phyloP scores from a whole-genome alignment of 64 coral and sea anemone species.

The Montipora capricornis region DNA sequence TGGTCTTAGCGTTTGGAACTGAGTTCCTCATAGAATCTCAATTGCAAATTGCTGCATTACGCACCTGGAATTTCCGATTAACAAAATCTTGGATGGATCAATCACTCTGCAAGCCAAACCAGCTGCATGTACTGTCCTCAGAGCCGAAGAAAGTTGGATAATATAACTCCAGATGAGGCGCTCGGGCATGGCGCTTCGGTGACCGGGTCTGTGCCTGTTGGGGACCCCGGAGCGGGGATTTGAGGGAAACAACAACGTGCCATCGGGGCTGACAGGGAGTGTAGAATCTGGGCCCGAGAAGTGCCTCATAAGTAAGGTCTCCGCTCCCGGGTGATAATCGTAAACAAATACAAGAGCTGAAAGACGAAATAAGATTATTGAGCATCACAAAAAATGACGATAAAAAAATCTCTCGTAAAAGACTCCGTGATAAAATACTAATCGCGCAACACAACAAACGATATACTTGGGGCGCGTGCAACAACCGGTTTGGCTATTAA shows the following conservation, averaged over 20 bases:
- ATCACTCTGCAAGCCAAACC: conserved; percentile 94
- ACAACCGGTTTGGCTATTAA: too few relatives aligned
- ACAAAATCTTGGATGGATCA: conserved; percentile 96
- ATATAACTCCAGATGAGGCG: conserved; percentile 98
- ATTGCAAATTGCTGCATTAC: neutral
- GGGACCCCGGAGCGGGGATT: conserved; percentile 61
- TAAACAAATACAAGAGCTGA: conserved; percentile 94
- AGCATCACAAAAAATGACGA: neutral
- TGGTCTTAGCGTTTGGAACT: too few relatives aligned
- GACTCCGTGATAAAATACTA: too few relatives aligned
- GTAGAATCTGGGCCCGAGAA: conserved; percentile 90
- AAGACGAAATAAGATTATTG: neutral
- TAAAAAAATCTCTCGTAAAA: neutral
- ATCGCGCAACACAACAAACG: too few relatives aligned
- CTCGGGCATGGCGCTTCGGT: conserved; percentile 92
- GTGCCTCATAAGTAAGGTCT: conserved; percentile 89
- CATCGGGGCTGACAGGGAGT: conserved; percentile 83
- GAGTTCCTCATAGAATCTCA: too few relatives aligned
- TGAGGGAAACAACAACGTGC: conserved; percentile 76
- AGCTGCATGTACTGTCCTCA: conserved; percentile 90
- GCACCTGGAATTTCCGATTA: conserved; percentile 97
- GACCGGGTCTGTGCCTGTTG: conserved; percentile 68
- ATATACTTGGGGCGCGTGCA: too few relatives aligned
- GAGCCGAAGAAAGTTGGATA: conserved; percentile 95
- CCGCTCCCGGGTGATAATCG: conserved; percentile 97